These are phyloP conservation scores for Chamaea fasciata DNA, from an alignment of 2,113 vertebrate genomes.

Conservation along the genomic window DNA sequence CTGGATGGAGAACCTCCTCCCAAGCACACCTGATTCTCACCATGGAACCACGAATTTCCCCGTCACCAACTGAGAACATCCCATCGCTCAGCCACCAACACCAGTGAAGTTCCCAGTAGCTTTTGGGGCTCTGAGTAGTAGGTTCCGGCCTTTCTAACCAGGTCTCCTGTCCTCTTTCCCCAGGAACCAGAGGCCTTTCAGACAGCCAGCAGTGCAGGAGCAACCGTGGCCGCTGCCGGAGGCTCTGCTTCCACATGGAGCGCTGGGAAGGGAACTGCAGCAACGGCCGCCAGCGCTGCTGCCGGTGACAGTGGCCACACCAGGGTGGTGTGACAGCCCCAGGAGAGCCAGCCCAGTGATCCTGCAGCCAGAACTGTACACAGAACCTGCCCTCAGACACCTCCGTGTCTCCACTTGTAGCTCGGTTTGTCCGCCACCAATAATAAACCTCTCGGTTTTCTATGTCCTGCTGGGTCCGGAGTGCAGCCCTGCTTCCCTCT, in stretches of 20 bases:
- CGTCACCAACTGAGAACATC: rapidly evolving
- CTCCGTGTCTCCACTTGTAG: rapidly evolving
- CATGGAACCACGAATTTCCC: background rate
- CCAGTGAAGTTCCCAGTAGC: rapidly evolving
- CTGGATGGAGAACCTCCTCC: background rate
- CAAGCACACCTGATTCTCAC: background rate
- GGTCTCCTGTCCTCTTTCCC: background rate
- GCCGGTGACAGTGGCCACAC: background rate
- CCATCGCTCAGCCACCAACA: background rate
- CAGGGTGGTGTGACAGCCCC: background rate
- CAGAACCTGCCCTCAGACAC: background rate
- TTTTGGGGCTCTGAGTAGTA: background rate
- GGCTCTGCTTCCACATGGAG: slow-evolving; percentile 62
- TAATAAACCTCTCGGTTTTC: background rate
- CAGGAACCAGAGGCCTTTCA: background rate
- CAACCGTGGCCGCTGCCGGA: slow-evolving; percentile 30
- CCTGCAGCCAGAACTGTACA: rapidly evolving
- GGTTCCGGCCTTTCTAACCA: background rate
- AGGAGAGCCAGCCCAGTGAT: background rate
- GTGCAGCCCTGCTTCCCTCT: background rate
- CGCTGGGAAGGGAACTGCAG: slow-evolving; percentile 37
- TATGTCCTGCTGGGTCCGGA: background rate
- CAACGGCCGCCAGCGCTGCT: slow-evolving; percentile 33
- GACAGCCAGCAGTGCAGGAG: slow-evolving; percentile 27
- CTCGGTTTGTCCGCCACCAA: background rate